Percentiles rank a stretch among this genome's conserved stretches.
Conservation (phyloP, 2,113 vertebrate genomes). For the Colius striatus region DNA sequence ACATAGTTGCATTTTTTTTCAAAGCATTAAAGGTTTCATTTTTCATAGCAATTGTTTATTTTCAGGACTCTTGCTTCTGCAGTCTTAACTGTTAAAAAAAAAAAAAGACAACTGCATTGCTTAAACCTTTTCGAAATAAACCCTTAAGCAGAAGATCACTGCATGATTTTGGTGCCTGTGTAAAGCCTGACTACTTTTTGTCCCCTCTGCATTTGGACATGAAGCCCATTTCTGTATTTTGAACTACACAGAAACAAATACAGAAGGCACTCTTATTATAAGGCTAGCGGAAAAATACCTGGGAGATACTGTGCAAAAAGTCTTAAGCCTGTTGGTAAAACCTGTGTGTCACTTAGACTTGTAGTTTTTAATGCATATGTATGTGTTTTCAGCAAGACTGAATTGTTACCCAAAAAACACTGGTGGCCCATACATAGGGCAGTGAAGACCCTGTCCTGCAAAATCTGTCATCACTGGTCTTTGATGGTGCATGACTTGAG, state of each 20-base stretch:
- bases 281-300: conserved; percentile 59
- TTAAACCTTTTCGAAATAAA: conserved; percentile 61
- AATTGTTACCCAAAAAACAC: neutral
- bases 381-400: neutral
- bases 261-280: conserved; percentile 76
- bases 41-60: conserved; percentile 45
- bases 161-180: conserved; percentile 52
- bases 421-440: neutral
- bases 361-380: neutral
- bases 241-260: neutral
- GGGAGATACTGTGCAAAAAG: neutral
- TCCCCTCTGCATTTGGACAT: conserved; percentile 65
- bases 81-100: neutral
- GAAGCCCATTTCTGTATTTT: conserved; percentile 62
- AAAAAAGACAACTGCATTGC: conserved; percentile 36
- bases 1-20: conserved; percentile 53
- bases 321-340: neutral
- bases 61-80: conserved; percentile 5
- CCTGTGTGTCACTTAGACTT: neutral
- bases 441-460: neutral
- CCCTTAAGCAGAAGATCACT: conserved; percentile 53
- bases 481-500: neutral
- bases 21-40: conserved; percentile 60
- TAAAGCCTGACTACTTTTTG: conserved; percentile 64
- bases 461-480: neutral